phyloP scores from a whole-genome alignment of 2,797 vertebrate genomes.

The Nothura maculosa region DNA sequence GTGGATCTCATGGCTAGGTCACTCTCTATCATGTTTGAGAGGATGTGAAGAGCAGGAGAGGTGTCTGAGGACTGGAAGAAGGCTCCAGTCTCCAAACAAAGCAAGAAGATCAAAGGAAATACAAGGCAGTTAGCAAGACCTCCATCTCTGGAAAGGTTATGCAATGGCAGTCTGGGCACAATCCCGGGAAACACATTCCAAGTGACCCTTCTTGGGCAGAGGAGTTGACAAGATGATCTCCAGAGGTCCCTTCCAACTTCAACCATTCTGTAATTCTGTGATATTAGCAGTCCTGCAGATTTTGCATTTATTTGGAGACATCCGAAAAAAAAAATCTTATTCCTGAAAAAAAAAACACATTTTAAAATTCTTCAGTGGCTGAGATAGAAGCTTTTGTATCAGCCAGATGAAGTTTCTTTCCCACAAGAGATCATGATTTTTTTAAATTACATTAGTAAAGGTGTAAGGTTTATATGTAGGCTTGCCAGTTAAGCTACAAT shows the following conservation, averaged over 20 bases:
- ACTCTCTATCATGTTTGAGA: no score
- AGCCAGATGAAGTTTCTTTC: neutral
- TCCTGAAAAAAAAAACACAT: slow-evolving; percentile 21
- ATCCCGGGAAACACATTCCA: neutral
- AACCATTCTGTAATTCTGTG: neutral
- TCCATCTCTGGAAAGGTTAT: no score
- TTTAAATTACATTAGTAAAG: slow-evolving; percentile 38
- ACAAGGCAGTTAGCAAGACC: no score
- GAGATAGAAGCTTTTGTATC: neutral
- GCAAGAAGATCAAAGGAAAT: no score
- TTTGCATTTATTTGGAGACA: slow-evolving; percentile 10
- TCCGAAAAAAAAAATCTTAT: neutral
- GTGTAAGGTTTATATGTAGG: neutral
- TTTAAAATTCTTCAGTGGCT: slow-evolving; percentile 12
- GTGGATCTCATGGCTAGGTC: no score
- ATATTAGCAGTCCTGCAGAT: neutral
- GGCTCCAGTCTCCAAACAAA: no score
- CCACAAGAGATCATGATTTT: neutral
- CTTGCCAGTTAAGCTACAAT: slow-evolving; percentile 14
- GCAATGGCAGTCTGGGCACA: neutral
- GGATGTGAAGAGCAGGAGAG: no score
- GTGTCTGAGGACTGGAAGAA: no score
- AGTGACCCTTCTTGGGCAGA: neutral
- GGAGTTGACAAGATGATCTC: neutral
- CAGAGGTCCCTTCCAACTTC: neutral